Evolutionary conservation across 2,888 invertebrate species (phyloP).

Genomic region (Lagria hirta): DNA sequence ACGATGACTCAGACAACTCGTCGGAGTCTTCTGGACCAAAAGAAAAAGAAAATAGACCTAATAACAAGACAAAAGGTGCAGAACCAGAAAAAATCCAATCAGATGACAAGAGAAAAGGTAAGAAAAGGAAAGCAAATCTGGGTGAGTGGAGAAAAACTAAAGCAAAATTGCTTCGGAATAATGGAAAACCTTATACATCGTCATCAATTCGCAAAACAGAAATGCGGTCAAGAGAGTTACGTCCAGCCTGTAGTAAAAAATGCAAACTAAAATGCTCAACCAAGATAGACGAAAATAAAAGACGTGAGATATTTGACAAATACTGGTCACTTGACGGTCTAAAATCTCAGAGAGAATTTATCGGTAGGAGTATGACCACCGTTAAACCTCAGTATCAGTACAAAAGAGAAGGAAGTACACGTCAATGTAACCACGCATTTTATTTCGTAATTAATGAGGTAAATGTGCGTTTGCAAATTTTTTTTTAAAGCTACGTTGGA

Average conservation of each 20-base stretch:
- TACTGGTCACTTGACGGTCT: not conserved
- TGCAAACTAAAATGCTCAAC: constrained; percentile 2
- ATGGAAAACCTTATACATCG: constrained; percentile 1
- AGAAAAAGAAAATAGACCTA: too few relatives aligned
- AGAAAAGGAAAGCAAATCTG: not conserved
- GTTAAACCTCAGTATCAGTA: constrained; percentile 1
- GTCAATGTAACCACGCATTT: not conserved
- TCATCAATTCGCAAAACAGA: not conserved
- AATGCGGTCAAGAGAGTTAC: not conserved
- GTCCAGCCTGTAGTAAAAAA: constrained; percentile 1
- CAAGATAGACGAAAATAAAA: not conserved
- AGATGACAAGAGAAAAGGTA: not conserved
- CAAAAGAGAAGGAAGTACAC: not conserved
- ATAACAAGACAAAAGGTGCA: too few relatives aligned
- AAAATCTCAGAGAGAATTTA: not conserved
- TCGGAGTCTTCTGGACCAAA: too few relatives aligned
- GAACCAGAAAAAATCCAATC: not conserved
- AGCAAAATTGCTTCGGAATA: not conserved
- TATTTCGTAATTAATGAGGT: constrained; percentile 1
- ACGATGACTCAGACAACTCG: too few relatives aligned
- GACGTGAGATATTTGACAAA: not conserved
- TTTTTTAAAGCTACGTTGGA: too few relatives aligned
- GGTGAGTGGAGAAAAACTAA: constrained; percentile 1
- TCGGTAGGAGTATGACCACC: not conserved
- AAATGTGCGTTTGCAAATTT: not conserved